Evolutionary conservation across 2,888 invertebrate species (phyloP), one percentile per base, ranked within the genome.

Genomic region (Pocota personata): DNA sequence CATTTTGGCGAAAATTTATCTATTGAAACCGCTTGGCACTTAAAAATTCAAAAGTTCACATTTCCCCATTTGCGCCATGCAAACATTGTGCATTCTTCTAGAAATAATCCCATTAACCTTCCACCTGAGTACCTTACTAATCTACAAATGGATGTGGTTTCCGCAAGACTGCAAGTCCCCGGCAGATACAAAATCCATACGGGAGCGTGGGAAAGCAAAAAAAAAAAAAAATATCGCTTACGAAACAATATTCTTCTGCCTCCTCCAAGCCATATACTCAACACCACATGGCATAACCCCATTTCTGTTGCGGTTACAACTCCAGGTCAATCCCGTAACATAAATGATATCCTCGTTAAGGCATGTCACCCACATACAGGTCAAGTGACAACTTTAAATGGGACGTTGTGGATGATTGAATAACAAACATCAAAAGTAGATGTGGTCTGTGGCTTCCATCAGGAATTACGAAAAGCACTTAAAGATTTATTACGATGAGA

Each of bases 341-440:
- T 14, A 37, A 37, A 67, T 21, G 52, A 16, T 48, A 48, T 55
- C 40, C 57, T 46, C 66, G 14, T 55, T 75, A 48, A 48, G 37
- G 52, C 48, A 66, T 66, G 76, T 67, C 82, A 52, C 21, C 62
- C 66, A 48, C 66, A 75, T 52, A 16, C 62, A 76, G 82, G 82
- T 82, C 82, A 82, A 82, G 80, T 79, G 82, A 71, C 69, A 77
- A 64, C 69, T 77, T 77, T 64, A 82, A 76, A 72, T 40, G 52
- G 62, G 27, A 75, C 66, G 24, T 64, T 64, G 21, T 8, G 57
- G 57, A 82, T 82, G 77, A 82, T 82, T 77, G 69, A 82, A 82
- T 76, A 82, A 82, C 76, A 69, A 76, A 80, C 80, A 82, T 77
- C 71, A 67, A 79, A 72, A 37, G 72, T 55, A 67, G 76, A 71